phyloP scores from a whole-genome alignment of 1,140 invertebrate genomes.

The Telenomus remus region DNA sequence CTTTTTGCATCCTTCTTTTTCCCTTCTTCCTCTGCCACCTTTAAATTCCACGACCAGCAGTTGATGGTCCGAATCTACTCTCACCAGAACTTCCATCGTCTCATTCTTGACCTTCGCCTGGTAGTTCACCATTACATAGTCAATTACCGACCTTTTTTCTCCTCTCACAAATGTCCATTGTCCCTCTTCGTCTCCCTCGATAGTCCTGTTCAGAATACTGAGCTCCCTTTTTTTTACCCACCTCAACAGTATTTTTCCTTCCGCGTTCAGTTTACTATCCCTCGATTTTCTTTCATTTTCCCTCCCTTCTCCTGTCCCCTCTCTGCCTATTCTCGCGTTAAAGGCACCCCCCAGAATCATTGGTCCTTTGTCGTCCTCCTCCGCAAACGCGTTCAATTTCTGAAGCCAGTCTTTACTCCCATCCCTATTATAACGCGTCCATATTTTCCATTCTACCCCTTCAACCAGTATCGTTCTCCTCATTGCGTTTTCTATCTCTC shows the following conservation, averaged over 20 bases:
- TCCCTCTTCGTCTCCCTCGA: neutral
- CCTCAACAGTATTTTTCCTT: neutral
- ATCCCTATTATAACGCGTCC: neutral
- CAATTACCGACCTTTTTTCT: neutral
- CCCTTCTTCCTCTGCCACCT: neutral
- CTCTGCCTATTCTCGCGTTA: neutral
- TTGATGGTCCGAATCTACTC: conserved; percentile 1
- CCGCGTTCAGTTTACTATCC: neutral
- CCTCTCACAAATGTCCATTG: neutral
- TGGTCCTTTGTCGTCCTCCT: neutral
- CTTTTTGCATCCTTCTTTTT: neutral
- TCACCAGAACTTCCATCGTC: neutral
- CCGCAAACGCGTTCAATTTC: neutral
- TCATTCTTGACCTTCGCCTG: neutral
- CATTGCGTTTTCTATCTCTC: too few relatives aligned
- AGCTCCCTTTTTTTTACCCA: neutral
- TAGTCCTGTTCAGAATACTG: neutral
- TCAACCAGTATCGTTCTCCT: too few relatives aligned
- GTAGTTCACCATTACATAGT: neutral
- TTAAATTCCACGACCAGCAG: neutral
- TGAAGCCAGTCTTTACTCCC: neutral
- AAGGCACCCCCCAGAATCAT: neutral
- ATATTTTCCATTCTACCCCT: neutral
- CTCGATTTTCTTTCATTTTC: neutral
- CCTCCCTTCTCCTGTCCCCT: neutral